Evolutionary conservation across 2,113 vertebrate species (phyloP).

Genomic region (Sinocyclocheilus rhinocerous): DNA sequence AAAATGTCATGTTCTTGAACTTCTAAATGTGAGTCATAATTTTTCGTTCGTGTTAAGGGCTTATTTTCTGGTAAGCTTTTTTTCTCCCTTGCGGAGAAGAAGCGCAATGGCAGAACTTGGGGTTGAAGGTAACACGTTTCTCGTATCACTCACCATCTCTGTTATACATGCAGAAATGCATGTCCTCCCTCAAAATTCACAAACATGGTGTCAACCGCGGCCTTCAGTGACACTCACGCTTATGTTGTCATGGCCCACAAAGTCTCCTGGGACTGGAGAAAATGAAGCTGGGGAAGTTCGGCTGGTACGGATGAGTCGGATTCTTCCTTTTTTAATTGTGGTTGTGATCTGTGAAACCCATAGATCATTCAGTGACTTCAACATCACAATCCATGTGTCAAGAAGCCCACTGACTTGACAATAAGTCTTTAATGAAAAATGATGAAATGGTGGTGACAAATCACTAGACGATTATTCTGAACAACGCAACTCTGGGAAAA

Average conservation of each 20-base stretch:
- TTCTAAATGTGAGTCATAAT: slow-evolving; percentile 29
- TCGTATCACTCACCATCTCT: slow-evolving; percentile 55
- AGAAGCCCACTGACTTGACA: neutral
- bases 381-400: neutral
- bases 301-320: neutral
- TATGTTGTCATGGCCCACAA: neutral
- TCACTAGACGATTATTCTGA: neutral
- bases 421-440: neutral
- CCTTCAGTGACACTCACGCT: neutral
- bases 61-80: slow-evolving; percentile 8
- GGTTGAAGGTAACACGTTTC: slow-evolving; percentile 34
- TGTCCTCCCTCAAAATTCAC: neutral
- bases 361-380: neutral
- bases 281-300: neutral
- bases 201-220: slow-evolving; percentile 42
- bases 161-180: slow-evolving; percentile 30
- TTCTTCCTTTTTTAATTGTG: neutral
- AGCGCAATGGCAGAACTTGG: slow-evolving; percentile 15
- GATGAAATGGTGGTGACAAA: neutral
- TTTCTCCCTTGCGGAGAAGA: neutral
- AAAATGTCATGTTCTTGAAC: neutral
- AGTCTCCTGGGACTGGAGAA: neutral
- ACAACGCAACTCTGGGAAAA: neutral
- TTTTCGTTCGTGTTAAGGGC: neutral
- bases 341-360: too few relatives aligned